Base-by-base conservation (phyloP, 2,113 vertebrate species). In the Callochromis pleurospilus region DNA sequence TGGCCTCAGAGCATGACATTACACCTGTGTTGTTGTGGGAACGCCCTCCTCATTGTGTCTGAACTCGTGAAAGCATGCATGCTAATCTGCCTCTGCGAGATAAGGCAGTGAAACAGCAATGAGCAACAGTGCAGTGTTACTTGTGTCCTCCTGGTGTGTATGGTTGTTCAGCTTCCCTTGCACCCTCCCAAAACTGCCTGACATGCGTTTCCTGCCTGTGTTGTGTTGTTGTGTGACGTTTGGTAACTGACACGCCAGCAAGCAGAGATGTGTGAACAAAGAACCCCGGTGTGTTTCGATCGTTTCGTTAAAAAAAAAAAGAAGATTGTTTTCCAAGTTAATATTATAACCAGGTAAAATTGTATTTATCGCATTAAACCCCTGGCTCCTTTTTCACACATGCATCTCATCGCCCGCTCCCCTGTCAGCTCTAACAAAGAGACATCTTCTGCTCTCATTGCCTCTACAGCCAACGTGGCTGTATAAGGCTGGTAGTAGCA, bases 51-150 rank as follows among this genome's bases (percentile, higher is more conserved):
- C 33, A 4, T 92, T 49, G 70, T 65, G 60, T 88, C 81, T 70
- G 65, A 49, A 68, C 62, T 82, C 7, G 9, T 81, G 49, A 87
- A 86, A 92, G 91, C 90, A 62, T 94, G 94, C 86, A 85, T 94
- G 91, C 80, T 17, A 42, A 85, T 83, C 85, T 91, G 81, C 90
- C 93, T 93, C 93, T 91, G 92, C 86, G 92, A 94, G 94, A 94
- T 88, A 92, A 93, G 92, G 91, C 92, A 91, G 95, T 96, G 95
- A 95, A 96, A 96, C 95, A 96, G 95, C 95, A 96, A 95, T 96
- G 94, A 95, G 87, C 83, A 81, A 75, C 60, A 85, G 90, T 89
- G 82, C 88, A 86, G 91, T 88, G 94, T 89, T 91, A 90, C 42
- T 88, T 85, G 80, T 93, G 79, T 93, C 81, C 79, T 81, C 90